Conservation (phyloP, 1,140 invertebrate species). For the Polyergus mexicanus region DNA sequence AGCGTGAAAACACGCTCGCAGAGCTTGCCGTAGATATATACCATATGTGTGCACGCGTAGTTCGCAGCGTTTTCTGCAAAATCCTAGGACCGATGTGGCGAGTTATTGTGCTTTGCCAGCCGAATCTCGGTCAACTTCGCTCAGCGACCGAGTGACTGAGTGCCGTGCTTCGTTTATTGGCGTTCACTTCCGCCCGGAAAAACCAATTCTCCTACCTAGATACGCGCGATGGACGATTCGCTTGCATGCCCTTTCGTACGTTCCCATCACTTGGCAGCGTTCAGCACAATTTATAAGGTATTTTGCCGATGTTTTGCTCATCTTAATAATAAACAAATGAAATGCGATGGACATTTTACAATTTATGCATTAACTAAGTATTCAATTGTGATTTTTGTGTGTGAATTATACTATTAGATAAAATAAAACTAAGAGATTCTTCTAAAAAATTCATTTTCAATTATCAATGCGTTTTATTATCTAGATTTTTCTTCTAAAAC, state of each 20-base stretch:
- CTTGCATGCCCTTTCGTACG: slow-evolving; percentile 26
- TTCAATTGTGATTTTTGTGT: neutral
- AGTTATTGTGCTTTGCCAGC: slow-evolving; percentile 71
- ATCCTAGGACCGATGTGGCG: slow-evolving; percentile 68
- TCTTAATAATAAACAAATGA: slow-evolving; percentile 9
- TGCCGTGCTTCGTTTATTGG: slow-evolving; percentile 71
- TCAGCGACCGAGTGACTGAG: slow-evolving; percentile 70
- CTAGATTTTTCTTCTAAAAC: neutral
- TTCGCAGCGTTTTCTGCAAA: slow-evolving; percentile 56
- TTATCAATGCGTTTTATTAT: neutral
- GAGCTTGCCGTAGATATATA: slow-evolving; percentile 54
- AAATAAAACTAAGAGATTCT: neutral
- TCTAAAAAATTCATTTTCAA: neutral
- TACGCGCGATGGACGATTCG: slow-evolving; percentile 22
- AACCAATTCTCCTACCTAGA: slow-evolving; percentile 63
- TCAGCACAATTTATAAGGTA: neutral
- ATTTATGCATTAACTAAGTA: neutral
- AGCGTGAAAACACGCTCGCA: slow-evolving; percentile 71
- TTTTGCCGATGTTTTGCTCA: slow-evolving; percentile 15
- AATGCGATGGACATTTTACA: neutral
- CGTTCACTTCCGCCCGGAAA: slow-evolving; percentile 68
- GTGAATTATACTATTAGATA: neutral
- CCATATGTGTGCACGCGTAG: slow-evolving; percentile 58
- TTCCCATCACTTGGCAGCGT: neutral
- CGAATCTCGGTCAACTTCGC: slow-evolving; percentile 75